Base-by-base conservation (phyloP, 2,797 vertebrate species). In the Pangasius mekongensis region DNA sequence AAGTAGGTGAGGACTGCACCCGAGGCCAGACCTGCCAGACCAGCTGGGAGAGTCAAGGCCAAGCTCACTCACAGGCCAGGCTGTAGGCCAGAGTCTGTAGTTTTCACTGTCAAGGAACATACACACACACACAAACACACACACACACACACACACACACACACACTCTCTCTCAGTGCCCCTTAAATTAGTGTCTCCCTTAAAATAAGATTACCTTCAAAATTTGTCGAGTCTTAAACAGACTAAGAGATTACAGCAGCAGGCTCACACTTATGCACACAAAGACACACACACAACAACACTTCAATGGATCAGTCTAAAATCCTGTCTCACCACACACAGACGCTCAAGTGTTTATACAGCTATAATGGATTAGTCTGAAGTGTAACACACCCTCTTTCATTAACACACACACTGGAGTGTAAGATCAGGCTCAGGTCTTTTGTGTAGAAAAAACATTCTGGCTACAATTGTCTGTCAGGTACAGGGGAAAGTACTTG, bases 401-500 rank as follows among this genome's bases (percentile, higher is more conserved):
- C 47, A 24, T 84, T 52, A 58, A 27, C 24, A 66, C 62, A 43
- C 11, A 89, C 20, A 82, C 13, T 54, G 30, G 9, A 49, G 47
- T 24, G 58, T 43, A 64, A 86, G 39, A 90, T 77, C 56, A 86
- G 36, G 64, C 64, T 86, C 64, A 86, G 74, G 66, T 88, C 43
- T 84, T 77, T 81, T 60, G 43, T 71, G 60, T 27, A 91, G 78
- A 90, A 30, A 47, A 83, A 24, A 64, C 14, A 83, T 52, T 85
- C 84, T 54, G 22, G 22, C 39, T n/a, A 27, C 13, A 43, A 64
- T 9, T 83, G 58, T 74, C 84, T 78, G 67, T 74, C 47, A 36
- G 30, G 43, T 84, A 74, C 87, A 88, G 81, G 54, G 62, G 36
- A 84, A 87, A 86, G 62, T 69, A 87, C 62, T 87, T 93, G 87